Base-by-base conservation (phyloP, 2,797 vertebrate species). In the Peromyscus melanophrys region DNA sequence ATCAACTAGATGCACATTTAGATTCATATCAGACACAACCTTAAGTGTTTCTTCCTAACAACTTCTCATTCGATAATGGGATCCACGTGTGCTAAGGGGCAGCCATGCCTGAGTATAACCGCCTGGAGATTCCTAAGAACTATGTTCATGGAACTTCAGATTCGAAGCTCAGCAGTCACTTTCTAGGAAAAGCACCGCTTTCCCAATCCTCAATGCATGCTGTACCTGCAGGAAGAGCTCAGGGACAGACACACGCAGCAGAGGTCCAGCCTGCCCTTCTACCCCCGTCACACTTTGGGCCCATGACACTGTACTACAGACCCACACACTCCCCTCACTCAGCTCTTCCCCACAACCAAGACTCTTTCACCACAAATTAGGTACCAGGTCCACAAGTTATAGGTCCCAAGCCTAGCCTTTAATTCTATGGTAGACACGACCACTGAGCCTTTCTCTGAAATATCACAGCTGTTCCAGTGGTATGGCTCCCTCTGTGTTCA, bases 181-280 rank as follows among this genome's bases (percentile, higher is more conserved):
- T 63, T 92, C 67, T 69, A 82, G 6, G 16, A 4, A 34, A 69
- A 80, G 46, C 2, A 8, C 6, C 52, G 21, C 43, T 14, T 69
- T 46, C 37, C 29, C 27, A 31, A 29, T 40, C 82, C 40, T 65
- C 27, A 43, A 25, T 63, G 46, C 29, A 49, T 9, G 37, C 29
- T 37, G 83, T 67, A 2, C 83, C 43, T n/a, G 49, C 43, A 19
- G 17, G n/a, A 67, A 63, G 75, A 46, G 12, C 12, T 29, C 11
- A 86, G 23, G 46, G 37, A 3, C 27, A 61, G 11, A 34, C 65
- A 80, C n/a, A n/a, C 0, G 3, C 0, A 6, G n/a, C 9, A 1
- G 40, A 27, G 9, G 3, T 16, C 57, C 2, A 63, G 73, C 25
- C n/a, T 29, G 27, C 9, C 21, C 17, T 4, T 12, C 46, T 10